Percentiles rank a stretch among this genome's conserved stretches.
Evolutionary conservation across 2,113 vertebrate species (phyloP).

Genomic region (Oreochromis tanganicae): DNA sequence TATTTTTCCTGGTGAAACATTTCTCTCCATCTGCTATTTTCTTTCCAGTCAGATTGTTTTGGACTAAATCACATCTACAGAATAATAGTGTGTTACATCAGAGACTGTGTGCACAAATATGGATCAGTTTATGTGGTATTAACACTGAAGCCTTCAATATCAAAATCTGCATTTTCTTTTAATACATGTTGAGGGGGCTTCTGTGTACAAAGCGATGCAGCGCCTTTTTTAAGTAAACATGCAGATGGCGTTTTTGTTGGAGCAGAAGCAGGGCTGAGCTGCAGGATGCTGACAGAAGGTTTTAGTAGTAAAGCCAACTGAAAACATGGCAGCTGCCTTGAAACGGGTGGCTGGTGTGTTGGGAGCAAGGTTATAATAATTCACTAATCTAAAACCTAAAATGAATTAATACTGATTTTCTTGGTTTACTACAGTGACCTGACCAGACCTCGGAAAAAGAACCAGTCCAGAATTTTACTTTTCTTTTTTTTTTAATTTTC

Average conservation of each 20-base stretch:
- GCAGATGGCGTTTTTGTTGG: background rate
- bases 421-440: background rate
- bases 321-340: background rate
- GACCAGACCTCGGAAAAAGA: background rate
- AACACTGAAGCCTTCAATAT: background rate
- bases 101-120: background rate
- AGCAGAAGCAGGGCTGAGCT: background rate
- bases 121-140: background rate
- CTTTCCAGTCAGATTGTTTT: background rate
- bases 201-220: background rate
- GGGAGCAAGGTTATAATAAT: background rate
- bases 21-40: background rate
- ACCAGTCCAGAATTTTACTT: background rate
- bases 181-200: background rate
- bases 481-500: background rate
- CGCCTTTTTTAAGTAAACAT: background rate
- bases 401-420: background rate
- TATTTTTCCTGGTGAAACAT: background rate
- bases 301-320: background rate
- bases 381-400: background rate
- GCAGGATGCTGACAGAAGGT: background rate
- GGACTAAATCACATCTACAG: background rate
- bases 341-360: background rate
- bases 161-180: background rate
- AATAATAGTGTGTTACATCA: background rate